Evolutionary conservation across 2,888 invertebrate species (phyloP).

Genomic region (Psylliodes chrysocephalus): DNA sequence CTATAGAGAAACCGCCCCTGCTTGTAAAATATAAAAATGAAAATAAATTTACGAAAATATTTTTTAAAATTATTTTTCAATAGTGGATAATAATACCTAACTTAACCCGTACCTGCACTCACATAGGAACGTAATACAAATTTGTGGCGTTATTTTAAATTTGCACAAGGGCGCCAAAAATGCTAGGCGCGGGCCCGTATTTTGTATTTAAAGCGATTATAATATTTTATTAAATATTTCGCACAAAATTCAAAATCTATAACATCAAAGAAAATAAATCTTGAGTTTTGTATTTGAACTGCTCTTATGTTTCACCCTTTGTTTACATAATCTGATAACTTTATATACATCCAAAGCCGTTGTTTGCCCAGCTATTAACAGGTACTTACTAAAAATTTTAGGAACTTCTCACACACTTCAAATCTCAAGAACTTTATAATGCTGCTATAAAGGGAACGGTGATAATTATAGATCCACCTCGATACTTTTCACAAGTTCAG

Average conservation of each 20-base stretch:
- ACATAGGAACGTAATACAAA: too few species aligned
- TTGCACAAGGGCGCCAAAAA: too few species aligned
- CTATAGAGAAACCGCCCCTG: too few species aligned
- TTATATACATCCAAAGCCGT: constrained; percentile 12
- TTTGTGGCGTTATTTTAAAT: too few species aligned
- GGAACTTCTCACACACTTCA: constrained; percentile 16
- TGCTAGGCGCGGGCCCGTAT: too few species aligned
- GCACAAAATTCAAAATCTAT: neutral
- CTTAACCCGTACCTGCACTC: too few species aligned
- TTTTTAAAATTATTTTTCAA: too few species aligned
- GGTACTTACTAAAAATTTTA: constrained; percentile 25
- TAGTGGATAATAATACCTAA: too few species aligned
- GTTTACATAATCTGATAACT: constrained; percentile 20
- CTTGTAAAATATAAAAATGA: too few species aligned
- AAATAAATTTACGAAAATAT: too few species aligned
- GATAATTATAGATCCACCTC: neutral
- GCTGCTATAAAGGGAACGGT: neutral
- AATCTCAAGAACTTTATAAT: constrained; percentile 8
- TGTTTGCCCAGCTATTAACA: constrained; percentile 21
- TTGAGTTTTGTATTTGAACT: constrained; percentile 1
- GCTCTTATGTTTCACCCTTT: constrained; percentile 4
- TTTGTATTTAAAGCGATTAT: too few species aligned
- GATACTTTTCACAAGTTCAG: constrained; percentile 16
- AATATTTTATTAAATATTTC: too few species aligned
- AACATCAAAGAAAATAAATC: constrained; percentile 21